phyloP scores from a whole-genome alignment of 2,113 vertebrate genomes.

The Malurus cyaneus region DNA sequence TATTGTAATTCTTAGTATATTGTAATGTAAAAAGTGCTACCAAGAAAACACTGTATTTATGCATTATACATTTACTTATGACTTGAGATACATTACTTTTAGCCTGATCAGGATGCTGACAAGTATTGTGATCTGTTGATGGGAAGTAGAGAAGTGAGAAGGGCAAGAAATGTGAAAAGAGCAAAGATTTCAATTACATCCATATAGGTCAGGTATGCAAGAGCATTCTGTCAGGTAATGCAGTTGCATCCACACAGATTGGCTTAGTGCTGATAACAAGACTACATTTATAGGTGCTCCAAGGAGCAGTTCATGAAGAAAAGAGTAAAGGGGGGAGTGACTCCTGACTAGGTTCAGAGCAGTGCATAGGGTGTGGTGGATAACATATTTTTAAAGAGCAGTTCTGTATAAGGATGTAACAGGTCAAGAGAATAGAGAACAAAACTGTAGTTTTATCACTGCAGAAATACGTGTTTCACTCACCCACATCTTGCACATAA shows the following conservation, averaged over 20 bases:
- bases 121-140: background rate
- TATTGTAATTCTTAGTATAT: background rate
- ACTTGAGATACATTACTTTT: background rate
- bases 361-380: background rate
- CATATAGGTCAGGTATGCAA: background rate
- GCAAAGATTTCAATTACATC: background rate
- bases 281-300: background rate
- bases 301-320: background rate
- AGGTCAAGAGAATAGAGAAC: background rate
- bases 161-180: background rate
- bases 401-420: background rate
- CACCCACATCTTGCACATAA: background rate
- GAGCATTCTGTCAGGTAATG: background rate
- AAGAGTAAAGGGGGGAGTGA: background rate
- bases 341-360: background rate
- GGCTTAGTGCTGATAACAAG: background rate
- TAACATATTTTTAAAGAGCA: background rate
- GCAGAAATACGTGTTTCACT: background rate
- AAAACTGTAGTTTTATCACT: background rate
- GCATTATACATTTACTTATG: background rate
- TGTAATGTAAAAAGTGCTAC: background rate
- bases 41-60: background rate
- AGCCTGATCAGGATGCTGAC: background rate
- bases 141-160: background rate
- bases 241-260: background rate